Conservation (phyloP, 2,888 invertebrate species). For the Liopterus haemorrhoidalis region DNA sequence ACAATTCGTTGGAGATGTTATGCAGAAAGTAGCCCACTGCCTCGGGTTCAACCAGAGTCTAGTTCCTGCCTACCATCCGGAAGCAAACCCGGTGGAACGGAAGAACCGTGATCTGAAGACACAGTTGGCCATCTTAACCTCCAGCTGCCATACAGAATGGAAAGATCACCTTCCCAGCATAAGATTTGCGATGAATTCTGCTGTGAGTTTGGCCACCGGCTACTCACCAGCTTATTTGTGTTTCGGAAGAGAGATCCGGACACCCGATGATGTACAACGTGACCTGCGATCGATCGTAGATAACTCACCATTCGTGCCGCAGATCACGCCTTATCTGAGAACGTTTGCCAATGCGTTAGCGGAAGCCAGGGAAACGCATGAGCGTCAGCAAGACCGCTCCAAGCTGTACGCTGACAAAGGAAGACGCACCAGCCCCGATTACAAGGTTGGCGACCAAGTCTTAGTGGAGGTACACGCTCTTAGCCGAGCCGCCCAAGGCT, state of each 20-base stretch:
- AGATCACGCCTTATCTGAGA: constrained; percentile 30
- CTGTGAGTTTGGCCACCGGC: constrained; percentile 26
- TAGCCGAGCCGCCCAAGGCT: constrained; percentile 18
- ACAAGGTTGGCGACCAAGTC: constrained; percentile 22
- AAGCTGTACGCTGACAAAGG: constrained; percentile 25
- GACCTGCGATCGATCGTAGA: constrained; percentile 28
- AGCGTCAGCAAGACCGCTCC: constrained; percentile 21
- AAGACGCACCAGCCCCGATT: constrained; percentile 19
- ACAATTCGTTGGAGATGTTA: constrained; percentile 37
- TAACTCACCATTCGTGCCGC: constrained; percentile 30
- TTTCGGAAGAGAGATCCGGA: constrained; percentile 33
- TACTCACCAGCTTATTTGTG: constrained; percentile 31
- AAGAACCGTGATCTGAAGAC: constrained; percentile 35
- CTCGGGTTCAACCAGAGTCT: constrained; percentile 28
- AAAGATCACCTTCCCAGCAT: constrained; percentile 27
- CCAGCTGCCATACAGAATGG: constrained; percentile 31
- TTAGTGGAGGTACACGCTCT: constrained; percentile 22
- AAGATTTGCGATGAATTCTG: constrained; percentile 32
- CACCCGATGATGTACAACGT: constrained; percentile 20
- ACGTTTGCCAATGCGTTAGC: constrained; percentile 8
- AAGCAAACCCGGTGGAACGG: constrained; percentile 37
- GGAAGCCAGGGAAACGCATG: constrained; percentile 20
- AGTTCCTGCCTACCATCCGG: constrained; percentile 37
- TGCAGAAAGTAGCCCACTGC: constrained; percentile 35
- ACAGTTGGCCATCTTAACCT: constrained; percentile 31